These are phyloP conservation scores for Zoanthus sociatus DNA, from an alignment of 92 coral and sea anemone species.

Conservation along the genomic window DNA sequence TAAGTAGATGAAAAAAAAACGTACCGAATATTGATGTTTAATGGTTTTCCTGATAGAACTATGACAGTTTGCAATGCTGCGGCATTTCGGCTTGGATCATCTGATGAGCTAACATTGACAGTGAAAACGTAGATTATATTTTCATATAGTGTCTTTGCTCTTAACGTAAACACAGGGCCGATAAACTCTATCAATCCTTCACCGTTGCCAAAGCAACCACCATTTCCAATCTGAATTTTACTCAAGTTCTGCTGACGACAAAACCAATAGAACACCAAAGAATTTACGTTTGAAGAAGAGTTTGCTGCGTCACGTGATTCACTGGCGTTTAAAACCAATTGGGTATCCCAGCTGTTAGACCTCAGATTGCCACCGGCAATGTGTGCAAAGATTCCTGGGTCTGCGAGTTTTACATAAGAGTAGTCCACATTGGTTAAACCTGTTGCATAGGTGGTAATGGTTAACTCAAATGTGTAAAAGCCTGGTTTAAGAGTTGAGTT, in stretches of 20 bases:
- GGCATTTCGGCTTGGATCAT: slow-evolving; percentile 54
- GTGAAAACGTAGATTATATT: slow-evolving; percentile 72
- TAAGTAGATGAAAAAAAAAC: not conserved
- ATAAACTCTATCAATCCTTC: slow-evolving; percentile 57
- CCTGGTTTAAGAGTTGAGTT: slow-evolving; percentile 74
- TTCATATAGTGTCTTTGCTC: slow-evolving; percentile 73
- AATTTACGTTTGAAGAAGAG: slow-evolving; percentile 38
- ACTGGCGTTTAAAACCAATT: slow-evolving; percentile 74
- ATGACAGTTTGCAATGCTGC: slow-evolving; percentile 66
- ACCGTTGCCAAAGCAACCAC: slow-evolving; percentile 96
- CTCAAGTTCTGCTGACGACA: slow-evolving; percentile 55
- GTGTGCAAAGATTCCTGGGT: slow-evolving; percentile 69
- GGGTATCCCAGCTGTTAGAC: slow-evolving; percentile 78
- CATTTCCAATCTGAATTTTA: slow-evolving; percentile 8
- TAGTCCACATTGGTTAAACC: slow-evolving; percentile 60
- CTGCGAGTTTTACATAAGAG: slow-evolving; percentile 74
- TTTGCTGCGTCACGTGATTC: slow-evolving; percentile 75
- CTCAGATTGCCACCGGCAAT: slow-evolving; percentile 84
- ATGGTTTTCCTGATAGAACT: slow-evolving; percentile 80
- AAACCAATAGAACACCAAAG: slow-evolving; percentile 70
- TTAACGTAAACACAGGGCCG: slow-evolving; percentile 56
- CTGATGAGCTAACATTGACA: slow-evolving; percentile 68
- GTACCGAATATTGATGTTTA: slow-evolving; percentile 78
- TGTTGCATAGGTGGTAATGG: slow-evolving; percentile 45
- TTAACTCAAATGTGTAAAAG: slow-evolving; percentile 69